These are phyloP conservation scores for Theretra japonica DNA, from an alignment of 2,888 invertebrate genomes.

Conservation along the genomic window DNA sequence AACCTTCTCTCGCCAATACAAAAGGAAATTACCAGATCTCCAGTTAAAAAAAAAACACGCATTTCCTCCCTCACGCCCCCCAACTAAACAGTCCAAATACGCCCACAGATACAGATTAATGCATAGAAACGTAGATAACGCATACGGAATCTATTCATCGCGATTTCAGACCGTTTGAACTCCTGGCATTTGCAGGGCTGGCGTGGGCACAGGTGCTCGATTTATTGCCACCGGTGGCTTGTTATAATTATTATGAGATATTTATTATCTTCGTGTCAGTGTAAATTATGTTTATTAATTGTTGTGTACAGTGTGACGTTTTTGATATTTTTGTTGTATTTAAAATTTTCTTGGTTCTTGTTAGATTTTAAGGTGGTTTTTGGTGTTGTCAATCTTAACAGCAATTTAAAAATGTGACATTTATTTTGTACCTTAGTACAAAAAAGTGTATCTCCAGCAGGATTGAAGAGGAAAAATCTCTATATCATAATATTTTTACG, in stretches of 20 bases:
- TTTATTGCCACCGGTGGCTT: constrained; percentile 24
- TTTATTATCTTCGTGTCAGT: constrained; percentile 13
- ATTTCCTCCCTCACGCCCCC: not conserved
- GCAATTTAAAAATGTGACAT: too few species aligned
- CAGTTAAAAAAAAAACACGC: too few species aligned
- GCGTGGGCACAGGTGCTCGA: constrained; percentile 26
- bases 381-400: too few species aligned
- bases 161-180: constrained; percentile 66
- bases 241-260: constrained; percentile 18
- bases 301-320: not conserved
- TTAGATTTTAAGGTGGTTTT: too few species aligned
- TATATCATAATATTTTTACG: too few species aligned
- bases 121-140: constrained; percentile 59
- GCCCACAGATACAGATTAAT: constrained; percentile 21
- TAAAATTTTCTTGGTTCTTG: not conserved
- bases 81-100: not conserved
- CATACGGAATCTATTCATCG: constrained; percentile 72
- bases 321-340: not conserved
- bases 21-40: too few species aligned
- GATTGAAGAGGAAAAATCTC: too few species aligned
- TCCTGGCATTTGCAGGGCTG: constrained; percentile 59
- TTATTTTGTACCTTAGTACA: too few species aligned
- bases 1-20: too few species aligned
- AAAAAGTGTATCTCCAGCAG: too few species aligned
- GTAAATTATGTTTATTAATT: constrained; percentile 17